Base-by-base conservation (phyloP, 2,113 vertebrate species). In the Anarrhichthys ocellatus region DNA sequence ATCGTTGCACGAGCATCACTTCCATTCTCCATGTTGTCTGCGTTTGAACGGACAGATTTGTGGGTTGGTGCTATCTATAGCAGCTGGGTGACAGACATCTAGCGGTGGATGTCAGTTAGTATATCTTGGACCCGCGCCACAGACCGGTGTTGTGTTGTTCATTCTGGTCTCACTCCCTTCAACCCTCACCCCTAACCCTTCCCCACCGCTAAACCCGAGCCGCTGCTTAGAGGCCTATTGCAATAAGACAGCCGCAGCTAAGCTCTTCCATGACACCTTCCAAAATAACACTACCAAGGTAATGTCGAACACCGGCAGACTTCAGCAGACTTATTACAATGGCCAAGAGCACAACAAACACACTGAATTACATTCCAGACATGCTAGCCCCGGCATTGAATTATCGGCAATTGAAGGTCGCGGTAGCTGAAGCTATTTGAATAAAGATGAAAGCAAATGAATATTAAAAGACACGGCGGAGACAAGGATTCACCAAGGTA, bases 281-380 rank as follows among this genome's bases (percentile, higher is more conserved):
- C n/a, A 78, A 78, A 88, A 87, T 40, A 52, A 32, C 74, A 9
- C 38, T 81, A 69, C 72, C 80, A 78, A 86, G 79, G 77, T 88
- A 73, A 87, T 73, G 73, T 88, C 83, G 73, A 86, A 87, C 75
- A 78, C 56, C n/a, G 68, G 15, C 73, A 54, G 81, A 82, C 61
- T 48, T 36, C n/a, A 80, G 62, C 13, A 9, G 72, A 78, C 52
- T 52, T 65, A 76, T 72, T 65, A 77, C 61, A 77, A 82, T 48
- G 38, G 58, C 72, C 69, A 73, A 52, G 36, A 80, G 69, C 81
- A 91, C 46, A 78, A 17, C 29, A 52, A 50, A 32, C 52, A 81
- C 50, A 56, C 63, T 24, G 66, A 66, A 86, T 83, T 84, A 76
- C 73, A 83, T 67, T 81, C 38, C 74, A 76, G 62, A 77, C 70